These are phyloP conservation scores for Xestoiulus laeticollis DNA, from an alignment of 2,888 invertebrate genomes.

Conservation along the genomic window DNA sequence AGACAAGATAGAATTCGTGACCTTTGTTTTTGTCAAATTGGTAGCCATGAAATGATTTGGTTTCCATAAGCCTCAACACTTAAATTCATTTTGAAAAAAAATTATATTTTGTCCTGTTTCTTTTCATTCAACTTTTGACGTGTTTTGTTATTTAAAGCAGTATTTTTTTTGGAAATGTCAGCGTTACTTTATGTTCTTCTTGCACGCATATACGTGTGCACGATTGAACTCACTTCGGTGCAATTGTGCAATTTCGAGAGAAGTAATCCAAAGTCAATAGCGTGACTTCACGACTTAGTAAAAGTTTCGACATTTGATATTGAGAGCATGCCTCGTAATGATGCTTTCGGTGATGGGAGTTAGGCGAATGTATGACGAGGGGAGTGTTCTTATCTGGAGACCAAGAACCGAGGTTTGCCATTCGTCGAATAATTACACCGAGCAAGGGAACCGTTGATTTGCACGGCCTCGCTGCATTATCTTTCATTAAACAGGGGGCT, in stretches of 20 bases:
- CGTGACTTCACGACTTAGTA: not conserved
- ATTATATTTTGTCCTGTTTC: not conserved
- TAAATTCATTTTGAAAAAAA: no score
- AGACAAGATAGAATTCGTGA: no score
- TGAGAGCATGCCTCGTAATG: not conserved
- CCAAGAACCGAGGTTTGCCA: not conserved
- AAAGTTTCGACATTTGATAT: not conserved
- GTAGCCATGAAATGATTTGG: no score
- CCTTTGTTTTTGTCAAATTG: no score
- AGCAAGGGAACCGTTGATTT: not conserved
- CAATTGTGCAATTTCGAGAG: not conserved
- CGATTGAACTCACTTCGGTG: not conserved
- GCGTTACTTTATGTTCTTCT: no score
- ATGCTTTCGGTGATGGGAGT: not conserved
- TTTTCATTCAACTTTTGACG: not conserved
- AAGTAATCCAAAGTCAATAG: not conserved
- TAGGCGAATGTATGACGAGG: not conserved
- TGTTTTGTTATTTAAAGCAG: not conserved
- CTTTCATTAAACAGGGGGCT: constrained; percentile 39
- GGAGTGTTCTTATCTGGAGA: constrained; percentile 10
- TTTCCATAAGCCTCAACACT: no score
- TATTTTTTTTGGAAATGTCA: no score
- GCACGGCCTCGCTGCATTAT: constrained; percentile 14
- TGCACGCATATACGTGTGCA: not conserved
- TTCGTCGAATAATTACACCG: constrained; percentile 23